Conservation (phyloP, 2,113 vertebrate genomes). For the Mormyrus iriodes region DNA sequence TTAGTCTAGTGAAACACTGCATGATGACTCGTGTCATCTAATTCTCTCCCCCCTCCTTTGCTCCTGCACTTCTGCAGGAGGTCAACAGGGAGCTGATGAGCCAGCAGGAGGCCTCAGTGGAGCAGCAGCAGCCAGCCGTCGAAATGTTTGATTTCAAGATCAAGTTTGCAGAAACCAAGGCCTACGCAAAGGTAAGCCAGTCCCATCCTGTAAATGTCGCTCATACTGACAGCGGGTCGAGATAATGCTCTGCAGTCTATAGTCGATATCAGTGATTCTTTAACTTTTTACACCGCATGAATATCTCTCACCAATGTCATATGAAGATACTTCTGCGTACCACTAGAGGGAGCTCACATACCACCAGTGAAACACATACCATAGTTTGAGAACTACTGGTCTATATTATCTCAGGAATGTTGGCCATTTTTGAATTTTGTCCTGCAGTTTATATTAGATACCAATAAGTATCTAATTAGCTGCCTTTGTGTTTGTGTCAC, state of each 20-base stretch:
- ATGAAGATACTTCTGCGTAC: neutral
- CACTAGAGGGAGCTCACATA: neutral
- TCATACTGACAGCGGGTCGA: neutral
- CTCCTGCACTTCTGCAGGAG: constrained; percentile 58
- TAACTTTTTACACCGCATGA: neutral
- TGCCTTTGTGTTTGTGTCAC: neutral
- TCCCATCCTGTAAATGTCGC: neutral
- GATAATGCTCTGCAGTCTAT: neutral
- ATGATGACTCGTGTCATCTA: neutral
- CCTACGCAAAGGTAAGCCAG: constrained; percentile 84
- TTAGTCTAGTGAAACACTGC: neutral
- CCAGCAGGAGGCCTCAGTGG: constrained; percentile 83
- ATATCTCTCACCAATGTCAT: neutral
- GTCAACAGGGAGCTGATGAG: constrained; percentile 87
- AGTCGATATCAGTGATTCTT: neutral
- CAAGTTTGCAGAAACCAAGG: constrained; percentile 95
- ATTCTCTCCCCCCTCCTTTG: neutral
- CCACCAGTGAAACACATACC: neutral
- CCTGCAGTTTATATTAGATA: neutral
- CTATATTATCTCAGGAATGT: neutral
- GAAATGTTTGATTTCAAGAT: constrained; percentile 99
- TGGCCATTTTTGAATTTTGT: neutral
- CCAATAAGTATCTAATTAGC: neutral
- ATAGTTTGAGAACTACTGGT: neutral
- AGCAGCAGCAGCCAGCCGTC: constrained; percentile 79